Percentiles rank a stretch among this genome's conserved stretches.
Evolutionary conservation across 2,797 vertebrate species (phyloP).

Genomic region (Lepidocolaptes lacrymiger): DNA sequence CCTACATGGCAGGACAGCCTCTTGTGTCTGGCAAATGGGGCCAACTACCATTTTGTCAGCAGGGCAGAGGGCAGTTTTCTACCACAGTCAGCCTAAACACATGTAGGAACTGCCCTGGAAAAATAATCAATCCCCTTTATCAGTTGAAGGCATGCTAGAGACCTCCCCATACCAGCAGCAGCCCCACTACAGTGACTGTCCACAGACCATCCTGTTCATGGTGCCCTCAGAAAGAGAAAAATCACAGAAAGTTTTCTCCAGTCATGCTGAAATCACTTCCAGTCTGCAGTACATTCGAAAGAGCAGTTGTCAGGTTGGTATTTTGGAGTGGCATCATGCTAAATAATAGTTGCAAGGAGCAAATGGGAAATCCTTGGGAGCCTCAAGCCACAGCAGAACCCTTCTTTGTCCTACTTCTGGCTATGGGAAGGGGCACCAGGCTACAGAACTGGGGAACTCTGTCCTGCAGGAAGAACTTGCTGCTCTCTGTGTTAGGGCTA

Average conservation of each 20-base stretch:
- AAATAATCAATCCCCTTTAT: neutral
- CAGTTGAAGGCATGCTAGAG: neutral
- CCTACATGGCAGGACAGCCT: neutral
- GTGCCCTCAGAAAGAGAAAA: neutral
- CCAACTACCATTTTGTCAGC: neutral
- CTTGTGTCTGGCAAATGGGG: neutral
- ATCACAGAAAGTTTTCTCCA: neutral
- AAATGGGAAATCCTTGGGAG: neutral
- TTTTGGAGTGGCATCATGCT: neutral
- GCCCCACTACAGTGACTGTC: neutral
- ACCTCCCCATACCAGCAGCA: neutral
- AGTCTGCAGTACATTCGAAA: neutral
- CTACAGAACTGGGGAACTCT: neutral
- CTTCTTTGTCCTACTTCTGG: neutral
- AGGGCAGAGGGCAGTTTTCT: neutral
- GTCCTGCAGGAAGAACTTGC: neutral
- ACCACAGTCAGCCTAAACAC: neutral
- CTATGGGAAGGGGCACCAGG: neutral
- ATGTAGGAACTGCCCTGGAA: neutral
- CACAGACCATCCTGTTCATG: neutral
- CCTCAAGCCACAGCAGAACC: neutral
- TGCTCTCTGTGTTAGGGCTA: neutral
- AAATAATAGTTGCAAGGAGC: neutral
- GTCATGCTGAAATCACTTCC: neutral
- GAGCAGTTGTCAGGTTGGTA: neutral